Evolutionary conservation across 2,113 vertebrate species (phyloP).

Genomic region (Stegostoma tigrinum): DNA sequence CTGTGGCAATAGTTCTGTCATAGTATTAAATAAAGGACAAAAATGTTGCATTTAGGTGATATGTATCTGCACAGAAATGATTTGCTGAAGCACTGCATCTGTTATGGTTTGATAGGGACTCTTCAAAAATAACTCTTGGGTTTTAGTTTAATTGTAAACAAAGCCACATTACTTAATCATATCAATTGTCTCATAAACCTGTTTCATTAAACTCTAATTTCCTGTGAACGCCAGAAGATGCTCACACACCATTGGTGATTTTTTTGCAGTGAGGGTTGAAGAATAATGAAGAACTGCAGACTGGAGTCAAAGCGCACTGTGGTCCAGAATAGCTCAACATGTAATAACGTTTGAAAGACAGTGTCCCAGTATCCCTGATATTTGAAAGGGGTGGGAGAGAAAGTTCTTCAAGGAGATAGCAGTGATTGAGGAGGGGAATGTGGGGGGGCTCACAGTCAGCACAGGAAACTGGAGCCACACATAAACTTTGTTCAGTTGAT

Average conservation of each 20-base stretch:
- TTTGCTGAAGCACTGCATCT: slow-evolving; percentile 48
- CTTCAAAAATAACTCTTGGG: slow-evolving; percentile 55
- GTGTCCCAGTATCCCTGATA: not conserved
- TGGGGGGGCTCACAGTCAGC: not conserved
- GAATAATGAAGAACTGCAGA: not conserved
- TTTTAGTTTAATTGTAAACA: slow-evolving; percentile 50
- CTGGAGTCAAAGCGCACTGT: not conserved
- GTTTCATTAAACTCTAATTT: slow-evolving; percentile 21
- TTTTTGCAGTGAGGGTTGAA: not conserved
- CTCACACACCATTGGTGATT: not conserved
- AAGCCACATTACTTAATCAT: not conserved
- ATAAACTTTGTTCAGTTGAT: not conserved
- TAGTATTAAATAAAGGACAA: not conserved
- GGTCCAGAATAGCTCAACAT: not conserved
- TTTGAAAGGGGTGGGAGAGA: not conserved
- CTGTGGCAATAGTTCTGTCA: not conserved
- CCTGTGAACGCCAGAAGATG: not conserved
- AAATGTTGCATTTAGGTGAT: not conserved
- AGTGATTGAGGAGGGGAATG: not conserved
- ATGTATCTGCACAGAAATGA: not conserved
- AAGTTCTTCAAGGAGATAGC: not conserved
- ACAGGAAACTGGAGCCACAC: not conserved
- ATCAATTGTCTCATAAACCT: not conserved
- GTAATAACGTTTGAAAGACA: not conserved
- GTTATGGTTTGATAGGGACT: slow-evolving; percentile 50